phyloP scores from a whole-genome alignment of 2,797 vertebrate genomes.

The Pseudochirops cupreus region DNA sequence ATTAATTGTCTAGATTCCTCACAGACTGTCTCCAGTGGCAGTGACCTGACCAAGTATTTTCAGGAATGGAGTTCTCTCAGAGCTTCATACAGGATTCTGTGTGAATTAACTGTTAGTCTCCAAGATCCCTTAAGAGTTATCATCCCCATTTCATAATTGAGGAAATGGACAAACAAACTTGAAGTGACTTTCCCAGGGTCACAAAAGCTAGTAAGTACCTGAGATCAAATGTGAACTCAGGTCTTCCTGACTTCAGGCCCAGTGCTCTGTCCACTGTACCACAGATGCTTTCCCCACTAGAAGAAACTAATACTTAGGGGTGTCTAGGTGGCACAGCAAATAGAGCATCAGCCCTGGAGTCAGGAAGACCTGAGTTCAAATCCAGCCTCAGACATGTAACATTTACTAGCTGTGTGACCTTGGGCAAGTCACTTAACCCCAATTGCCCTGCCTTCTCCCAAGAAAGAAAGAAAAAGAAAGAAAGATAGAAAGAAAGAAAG shows the following conservation, averaged over 20 bases:
- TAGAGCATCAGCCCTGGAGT: no score
- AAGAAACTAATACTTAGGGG: constrained; percentile 13
- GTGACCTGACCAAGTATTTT: neutral
- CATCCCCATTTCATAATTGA: neutral
- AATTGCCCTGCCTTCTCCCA: no score
- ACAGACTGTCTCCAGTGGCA: neutral
- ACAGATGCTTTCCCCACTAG: neutral
- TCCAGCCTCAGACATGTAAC: no score
- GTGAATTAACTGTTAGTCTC: neutral
- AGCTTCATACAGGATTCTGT: neutral
- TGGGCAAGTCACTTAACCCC: no score
- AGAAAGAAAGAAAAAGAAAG: no score
- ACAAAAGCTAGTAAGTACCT: neutral
- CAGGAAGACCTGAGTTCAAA: no score
- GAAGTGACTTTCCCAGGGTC: neutral
- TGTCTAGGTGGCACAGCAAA: no score
- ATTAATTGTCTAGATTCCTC: neutral
- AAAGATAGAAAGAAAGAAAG: no score
- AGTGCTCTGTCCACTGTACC: neutral
- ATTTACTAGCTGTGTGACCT: no score
- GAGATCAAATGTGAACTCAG: neutral
- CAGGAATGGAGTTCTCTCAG: neutral
- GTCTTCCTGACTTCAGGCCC: neutral
- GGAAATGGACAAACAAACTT: neutral
- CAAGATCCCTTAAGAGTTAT: neutral